These are phyloP conservation scores for Gymnarchus niloticus DNA, from an alignment of 2,113 vertebrate genomes.

Conservation along the genomic window DNA sequence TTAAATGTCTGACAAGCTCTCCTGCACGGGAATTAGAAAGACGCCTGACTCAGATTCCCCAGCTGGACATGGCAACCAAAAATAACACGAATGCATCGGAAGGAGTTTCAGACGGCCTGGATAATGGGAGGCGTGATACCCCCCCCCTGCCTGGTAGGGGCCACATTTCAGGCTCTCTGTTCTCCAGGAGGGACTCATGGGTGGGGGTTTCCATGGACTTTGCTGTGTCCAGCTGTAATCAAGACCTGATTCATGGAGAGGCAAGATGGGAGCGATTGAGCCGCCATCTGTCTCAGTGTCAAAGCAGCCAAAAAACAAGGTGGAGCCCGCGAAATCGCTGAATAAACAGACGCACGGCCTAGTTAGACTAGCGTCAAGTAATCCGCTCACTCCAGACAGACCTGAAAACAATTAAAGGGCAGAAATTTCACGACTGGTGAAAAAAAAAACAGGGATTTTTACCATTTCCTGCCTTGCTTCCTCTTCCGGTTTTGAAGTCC, in stretches of 20 bases:
- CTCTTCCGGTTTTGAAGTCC: not conserved
- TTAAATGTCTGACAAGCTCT: not conserved
- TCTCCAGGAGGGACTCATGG: not conserved
- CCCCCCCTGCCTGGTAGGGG: not conserved
- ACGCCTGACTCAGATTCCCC: not conserved
- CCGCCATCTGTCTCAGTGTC: constrained; percentile 48
- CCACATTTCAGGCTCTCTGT: not conserved
- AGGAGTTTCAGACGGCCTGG: not conserved
- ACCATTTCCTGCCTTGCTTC: not conserved
- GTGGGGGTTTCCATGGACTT: not conserved
- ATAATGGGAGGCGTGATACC: not conserved
- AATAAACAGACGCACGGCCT: constrained; percentile 28
- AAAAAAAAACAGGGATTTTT: not conserved
- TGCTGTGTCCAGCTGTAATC: not conserved
- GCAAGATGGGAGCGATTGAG: constrained; percentile 58
- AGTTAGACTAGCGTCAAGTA: not conserved
- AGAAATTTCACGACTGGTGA: not conserved
- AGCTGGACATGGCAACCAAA: not conserved
- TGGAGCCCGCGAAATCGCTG: constrained; percentile 57
- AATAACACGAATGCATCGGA: not conserved
- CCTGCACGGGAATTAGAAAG: not conserved
- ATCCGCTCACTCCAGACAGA: too few species aligned
- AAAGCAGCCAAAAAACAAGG: constrained; percentile 51
- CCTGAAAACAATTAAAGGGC: not conserved
- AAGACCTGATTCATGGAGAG: constrained; percentile 48